These are phyloP conservation scores for Stichodactyla mertensii DNA, from an alignment of 64 coral and sea anemone species.

Conservation along the genomic window DNA sequence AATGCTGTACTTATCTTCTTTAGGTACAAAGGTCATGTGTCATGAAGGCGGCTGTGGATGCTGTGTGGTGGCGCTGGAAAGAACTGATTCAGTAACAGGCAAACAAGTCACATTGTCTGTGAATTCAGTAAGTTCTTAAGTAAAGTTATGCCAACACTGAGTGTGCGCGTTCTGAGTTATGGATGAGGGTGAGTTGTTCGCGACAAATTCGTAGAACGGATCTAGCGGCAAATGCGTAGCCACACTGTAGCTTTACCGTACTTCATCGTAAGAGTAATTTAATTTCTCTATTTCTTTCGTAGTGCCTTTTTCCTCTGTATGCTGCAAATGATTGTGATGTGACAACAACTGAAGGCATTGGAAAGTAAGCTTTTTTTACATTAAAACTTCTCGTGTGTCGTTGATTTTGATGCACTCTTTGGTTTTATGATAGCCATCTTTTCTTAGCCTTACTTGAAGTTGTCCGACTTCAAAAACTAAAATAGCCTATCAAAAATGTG, in stretches of 20 bases:
- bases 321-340: slow-evolving; percentile 39
- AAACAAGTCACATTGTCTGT: slow-evolving; percentile 51
- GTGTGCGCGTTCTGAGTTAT: too few relatives aligned
- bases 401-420: too few relatives aligned
- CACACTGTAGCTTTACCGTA: too few relatives aligned
- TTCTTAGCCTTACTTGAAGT: too few relatives aligned
- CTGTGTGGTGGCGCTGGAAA: slow-evolving; percentile 60
- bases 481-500: background rate
- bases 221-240: too few relatives aligned
- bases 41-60: slow-evolving; percentile 71
- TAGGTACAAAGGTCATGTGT: slow-evolving; percentile 86
- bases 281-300: background rate
- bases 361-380: slow-evolving; percentile 27
- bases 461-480: background rate
- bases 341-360: slow-evolving; percentile 79
- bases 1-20: too few relatives aligned
- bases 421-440: too few relatives aligned
- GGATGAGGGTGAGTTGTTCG: too few relatives aligned
- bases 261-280: too few relatives aligned
- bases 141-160: too few relatives aligned
- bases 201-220: too few relatives aligned
- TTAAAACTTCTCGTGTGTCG: too few relatives aligned
- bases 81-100: slow-evolving; percentile 26
- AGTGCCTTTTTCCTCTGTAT: slow-evolving; percentile 74
- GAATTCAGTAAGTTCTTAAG: slow-evolving; percentile 52